phyloP scores from a whole-genome alignment of 2,888 invertebrate species.

The Andrena trimmerana region DNA sequence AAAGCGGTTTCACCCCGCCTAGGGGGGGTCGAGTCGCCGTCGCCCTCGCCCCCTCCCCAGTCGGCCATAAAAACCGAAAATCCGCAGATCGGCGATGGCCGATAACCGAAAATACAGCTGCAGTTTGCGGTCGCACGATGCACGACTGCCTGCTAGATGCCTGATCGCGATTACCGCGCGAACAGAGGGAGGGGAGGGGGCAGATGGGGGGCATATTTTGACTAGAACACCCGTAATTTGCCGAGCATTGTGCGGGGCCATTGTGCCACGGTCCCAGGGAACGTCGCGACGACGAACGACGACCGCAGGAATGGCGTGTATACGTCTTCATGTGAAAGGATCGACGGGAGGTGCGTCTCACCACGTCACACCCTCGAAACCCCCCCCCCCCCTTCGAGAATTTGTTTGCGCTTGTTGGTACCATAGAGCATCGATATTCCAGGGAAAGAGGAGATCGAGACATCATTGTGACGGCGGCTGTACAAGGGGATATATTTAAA shows the following conservation, averaged over 20 bases:
- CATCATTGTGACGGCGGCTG: slow-evolving; percentile 46
- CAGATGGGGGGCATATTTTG: slow-evolving; percentile 78
- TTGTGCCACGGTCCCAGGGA: slow-evolving; percentile 71
- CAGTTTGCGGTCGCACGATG: slow-evolving; percentile 82
- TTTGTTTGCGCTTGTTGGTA: slow-evolving; percentile 77
- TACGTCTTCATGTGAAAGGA: slow-evolving; percentile 53
- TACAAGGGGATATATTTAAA: too few species aligned
- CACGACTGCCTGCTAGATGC: slow-evolving; percentile 72
- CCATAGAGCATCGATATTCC: slow-evolving; percentile 40
- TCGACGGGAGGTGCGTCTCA: slow-evolving; percentile 41
- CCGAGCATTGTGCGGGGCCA: slow-evolving; percentile 78
- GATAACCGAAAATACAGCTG: slow-evolving; percentile 85
- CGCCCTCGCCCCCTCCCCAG: slow-evolving; percentile 42
- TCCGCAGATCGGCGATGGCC: slow-evolving; percentile 82
- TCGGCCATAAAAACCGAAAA: slow-evolving; percentile 76
- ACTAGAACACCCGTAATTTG: slow-evolving; percentile 83
- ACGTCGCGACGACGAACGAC: slow-evolving; percentile 55
- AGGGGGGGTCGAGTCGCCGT: slow-evolving; percentile 25
- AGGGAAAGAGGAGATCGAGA: slow-evolving; percentile 22
- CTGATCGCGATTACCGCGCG: slow-evolving; percentile 70
- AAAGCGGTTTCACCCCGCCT: slow-evolving; percentile 40
- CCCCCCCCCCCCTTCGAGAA: slow-evolving; percentile 42
- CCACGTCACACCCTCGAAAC: slow-evolving; percentile 14
- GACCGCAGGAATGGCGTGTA: slow-evolving; percentile 27
- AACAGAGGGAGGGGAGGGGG: slow-evolving; percentile 16